A percentile compares a stretch with the other conserved stretches of the same genome.
phyloP scores from a whole-genome alignment of 2,888 invertebrate genomes.

The Pherbina coryleti region DNA sequence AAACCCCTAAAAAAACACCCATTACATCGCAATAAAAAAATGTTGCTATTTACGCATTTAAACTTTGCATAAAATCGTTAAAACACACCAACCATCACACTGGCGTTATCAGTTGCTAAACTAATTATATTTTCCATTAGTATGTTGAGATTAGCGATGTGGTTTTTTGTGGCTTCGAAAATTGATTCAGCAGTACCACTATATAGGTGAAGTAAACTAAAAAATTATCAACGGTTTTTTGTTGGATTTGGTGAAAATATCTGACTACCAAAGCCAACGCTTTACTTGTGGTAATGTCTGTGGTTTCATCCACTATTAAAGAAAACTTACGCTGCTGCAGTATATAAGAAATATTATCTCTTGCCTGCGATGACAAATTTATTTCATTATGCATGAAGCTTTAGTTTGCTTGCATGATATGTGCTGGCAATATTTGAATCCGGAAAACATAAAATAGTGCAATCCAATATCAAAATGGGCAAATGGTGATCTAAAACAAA shows the following conservation, averaged over 20 bases:
- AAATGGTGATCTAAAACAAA: neutral
- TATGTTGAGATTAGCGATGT: neutral
- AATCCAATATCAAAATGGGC: neutral
- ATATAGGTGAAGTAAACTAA: neutral
- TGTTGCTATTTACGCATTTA: neutral
- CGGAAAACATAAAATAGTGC: neutral
- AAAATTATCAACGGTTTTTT: neutral
- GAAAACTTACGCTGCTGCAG: constrained; percentile 1
- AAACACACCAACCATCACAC: constrained; percentile 4
- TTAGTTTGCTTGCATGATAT: no score
- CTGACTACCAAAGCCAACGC: constrained; percentile 11
- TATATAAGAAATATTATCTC: neutral
- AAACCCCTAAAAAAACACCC: no score
- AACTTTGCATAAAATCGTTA: neutral
- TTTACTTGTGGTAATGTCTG: neutral
- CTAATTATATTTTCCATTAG: constrained; percentile 2
- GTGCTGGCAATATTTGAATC: constrained; percentile 18
- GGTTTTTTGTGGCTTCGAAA: neutral
- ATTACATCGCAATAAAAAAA: neutral
- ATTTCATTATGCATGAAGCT: no score
- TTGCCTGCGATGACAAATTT: no score
- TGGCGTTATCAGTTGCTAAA: constrained; percentile 12
- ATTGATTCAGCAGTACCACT: neutral
- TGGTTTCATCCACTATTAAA: constrained; percentile 17
- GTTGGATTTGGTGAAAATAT: neutral